Conservation (phyloP, 64 coral and sea anemone species). For the Dendronephthya gigantea region DNA sequence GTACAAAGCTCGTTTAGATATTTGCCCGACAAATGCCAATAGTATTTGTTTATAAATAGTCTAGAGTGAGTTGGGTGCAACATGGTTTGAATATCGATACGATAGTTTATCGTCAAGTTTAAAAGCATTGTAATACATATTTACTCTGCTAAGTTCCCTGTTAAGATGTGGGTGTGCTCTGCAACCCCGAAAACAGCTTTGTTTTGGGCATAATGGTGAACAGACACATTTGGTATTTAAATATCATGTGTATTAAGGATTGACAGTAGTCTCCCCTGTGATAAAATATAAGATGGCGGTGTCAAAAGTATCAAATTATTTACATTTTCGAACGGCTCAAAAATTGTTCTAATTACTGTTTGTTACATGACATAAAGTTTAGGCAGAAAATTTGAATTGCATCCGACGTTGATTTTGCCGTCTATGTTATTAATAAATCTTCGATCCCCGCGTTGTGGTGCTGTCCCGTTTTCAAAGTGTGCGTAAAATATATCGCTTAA, state of each 20-base stretch:
- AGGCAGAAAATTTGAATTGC: not conserved
- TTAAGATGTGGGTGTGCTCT: not conserved
- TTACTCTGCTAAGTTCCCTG: not conserved
- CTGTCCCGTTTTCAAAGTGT: not conserved
- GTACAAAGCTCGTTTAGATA: not conserved
- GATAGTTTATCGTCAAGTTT: not conserved
- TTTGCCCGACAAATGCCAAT: not conserved
- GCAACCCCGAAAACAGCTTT: not conserved
- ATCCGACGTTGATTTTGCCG: not conserved
- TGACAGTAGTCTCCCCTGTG: not conserved
- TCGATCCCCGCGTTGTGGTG: not conserved
- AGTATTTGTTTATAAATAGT: not conserved
- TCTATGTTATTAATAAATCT: not conserved
- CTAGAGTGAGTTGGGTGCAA: not conserved
- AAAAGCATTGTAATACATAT: not conserved
- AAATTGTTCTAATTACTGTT: too few species aligned
- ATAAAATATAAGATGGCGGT: not conserved
- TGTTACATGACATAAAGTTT: not conserved
- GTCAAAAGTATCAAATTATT: slow-evolving; percentile 12
- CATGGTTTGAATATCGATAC: not conserved
- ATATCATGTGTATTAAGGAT: not conserved
- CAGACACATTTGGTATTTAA: not conserved
- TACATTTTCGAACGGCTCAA: not conserved
- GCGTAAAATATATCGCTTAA: not conserved
- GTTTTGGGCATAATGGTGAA: not conserved